phyloP scores from a whole-genome alignment of 1,140 invertebrate genomes.

The Aphis craccivora region DNA sequence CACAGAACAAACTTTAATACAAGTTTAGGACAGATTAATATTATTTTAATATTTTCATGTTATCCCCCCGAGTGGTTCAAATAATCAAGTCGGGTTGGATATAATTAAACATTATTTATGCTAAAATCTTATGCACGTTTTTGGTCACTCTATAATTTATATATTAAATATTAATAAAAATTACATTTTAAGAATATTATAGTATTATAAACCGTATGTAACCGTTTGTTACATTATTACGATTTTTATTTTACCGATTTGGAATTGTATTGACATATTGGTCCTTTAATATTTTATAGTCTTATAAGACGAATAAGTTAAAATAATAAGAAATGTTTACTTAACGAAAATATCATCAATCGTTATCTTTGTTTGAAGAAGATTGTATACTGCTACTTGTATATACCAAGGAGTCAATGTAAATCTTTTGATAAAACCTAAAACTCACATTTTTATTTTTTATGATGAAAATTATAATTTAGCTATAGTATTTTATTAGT shows the following conservation, averaged over 20 bases:
- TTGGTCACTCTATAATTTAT: too few relatives aligned
- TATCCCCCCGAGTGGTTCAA: background rate
- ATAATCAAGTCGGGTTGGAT: background rate
- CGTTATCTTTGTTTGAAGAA: background rate
- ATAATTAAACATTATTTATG: background rate
- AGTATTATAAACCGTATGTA: background rate
- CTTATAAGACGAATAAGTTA: background rate
- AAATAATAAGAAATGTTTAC: background rate
- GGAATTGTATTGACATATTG: background rate
- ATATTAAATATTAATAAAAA: too few relatives aligned
- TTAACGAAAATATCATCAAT: background rate
- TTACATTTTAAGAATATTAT: background rate
- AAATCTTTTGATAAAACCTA: background rate
- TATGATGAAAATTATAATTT: background rate
- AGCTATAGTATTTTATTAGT: background rate
- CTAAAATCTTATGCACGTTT: background rate
- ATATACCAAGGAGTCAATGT: background rate
- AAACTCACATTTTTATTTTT: background rate
- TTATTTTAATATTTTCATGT: background rate
- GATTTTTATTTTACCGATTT: background rate
- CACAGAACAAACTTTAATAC: background rate
- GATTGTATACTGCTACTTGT: background rate
- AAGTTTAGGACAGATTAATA: background rate
- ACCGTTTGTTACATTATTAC: background rate
- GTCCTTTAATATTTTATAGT: background rate